These are phyloP conservation scores for Hippocampus mohnikei DNA, from an alignment of 2,113 vertebrate species.

Conservation along the genomic window DNA sequence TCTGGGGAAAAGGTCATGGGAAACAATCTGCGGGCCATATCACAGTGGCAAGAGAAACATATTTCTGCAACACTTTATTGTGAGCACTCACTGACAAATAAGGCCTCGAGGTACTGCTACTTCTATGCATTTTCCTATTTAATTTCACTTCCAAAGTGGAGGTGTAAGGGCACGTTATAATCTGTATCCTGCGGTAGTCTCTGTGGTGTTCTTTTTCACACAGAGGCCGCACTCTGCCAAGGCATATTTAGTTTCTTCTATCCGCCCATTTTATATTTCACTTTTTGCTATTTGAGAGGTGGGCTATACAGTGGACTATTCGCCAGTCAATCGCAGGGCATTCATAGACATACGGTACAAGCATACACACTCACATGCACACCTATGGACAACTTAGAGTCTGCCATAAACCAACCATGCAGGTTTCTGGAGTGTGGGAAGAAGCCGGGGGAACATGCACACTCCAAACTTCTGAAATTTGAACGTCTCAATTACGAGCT, in stretches of 20 bases:
- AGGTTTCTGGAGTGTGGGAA: not conserved
- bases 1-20: conserved; percentile 18
- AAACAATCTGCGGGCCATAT: conserved; percentile 26
- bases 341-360: not conserved
- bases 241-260: conserved; percentile 39
- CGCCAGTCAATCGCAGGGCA: not conserved
- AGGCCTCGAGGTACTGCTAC: conserved; percentile 10
- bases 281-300: not conserved
- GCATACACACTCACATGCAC: not conserved
- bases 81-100: conserved; percentile 3
- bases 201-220: conserved; percentile 32
- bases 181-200: conserved; percentile 12
- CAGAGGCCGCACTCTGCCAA: conserved; percentile 1
- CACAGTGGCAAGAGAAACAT: conserved; percentile 32
- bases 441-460: not conserved
- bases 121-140: conserved; percentile 14
- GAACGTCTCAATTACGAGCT: not conserved
- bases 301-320: not conserved
- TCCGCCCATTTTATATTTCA: not conserved
- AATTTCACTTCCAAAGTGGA: conserved; percentile 18
- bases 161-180: conserved; percentile 16
- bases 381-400: not conserved
- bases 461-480: not conserved
- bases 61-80: conserved; percentile 16
- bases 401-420: too few relatives aligned